A percentile compares a stretch with the other conserved stretches of the same genome.
Conservation (phyloP, 2,888 invertebrate genomes). For the Arctia plantaginis region DNA sequence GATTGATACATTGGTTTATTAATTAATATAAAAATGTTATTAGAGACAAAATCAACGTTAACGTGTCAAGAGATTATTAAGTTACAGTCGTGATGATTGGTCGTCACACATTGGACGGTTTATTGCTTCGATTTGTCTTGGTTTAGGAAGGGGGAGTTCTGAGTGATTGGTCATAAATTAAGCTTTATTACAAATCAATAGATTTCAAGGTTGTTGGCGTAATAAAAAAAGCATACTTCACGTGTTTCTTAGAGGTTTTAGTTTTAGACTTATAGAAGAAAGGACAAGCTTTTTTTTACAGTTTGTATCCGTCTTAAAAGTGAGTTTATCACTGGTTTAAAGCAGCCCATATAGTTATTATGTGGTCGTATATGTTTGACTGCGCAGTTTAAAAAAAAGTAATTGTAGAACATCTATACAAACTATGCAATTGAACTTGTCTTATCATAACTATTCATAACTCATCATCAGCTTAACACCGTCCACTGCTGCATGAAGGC, state of each 20-base stretch:
- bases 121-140: slow-evolving; percentile 42
- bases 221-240: not conserved
- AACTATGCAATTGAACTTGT: too few species aligned
- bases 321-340: too few species aligned
- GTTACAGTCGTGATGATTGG: slow-evolving; percentile 41
- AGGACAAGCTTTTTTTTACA: not conserved
- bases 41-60: slow-evolving; percentile 19
- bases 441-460: too few species aligned
- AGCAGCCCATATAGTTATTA: too few species aligned
- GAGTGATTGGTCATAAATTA: not conserved
- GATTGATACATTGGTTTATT: not conserved
- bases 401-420: too few species aligned
- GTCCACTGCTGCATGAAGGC: too few species aligned
- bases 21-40: slow-evolving; percentile 23
- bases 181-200: slow-evolving; percentile 11
- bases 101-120: slow-evolving; percentile 19
- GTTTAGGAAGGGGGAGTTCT: not conserved
- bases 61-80: slow-evolving; percentile 18
- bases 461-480: too few species aligned
- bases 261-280: not conserved
- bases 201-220: slow-evolving; percentile 2
- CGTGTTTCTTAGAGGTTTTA: not conserved
- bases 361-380: too few species aligned
- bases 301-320: too few species aligned
- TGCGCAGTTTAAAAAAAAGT: too few species aligned